Conservation (phyloP, 2,797 vertebrate genomes). For the Neostethus bicornis region DNA sequence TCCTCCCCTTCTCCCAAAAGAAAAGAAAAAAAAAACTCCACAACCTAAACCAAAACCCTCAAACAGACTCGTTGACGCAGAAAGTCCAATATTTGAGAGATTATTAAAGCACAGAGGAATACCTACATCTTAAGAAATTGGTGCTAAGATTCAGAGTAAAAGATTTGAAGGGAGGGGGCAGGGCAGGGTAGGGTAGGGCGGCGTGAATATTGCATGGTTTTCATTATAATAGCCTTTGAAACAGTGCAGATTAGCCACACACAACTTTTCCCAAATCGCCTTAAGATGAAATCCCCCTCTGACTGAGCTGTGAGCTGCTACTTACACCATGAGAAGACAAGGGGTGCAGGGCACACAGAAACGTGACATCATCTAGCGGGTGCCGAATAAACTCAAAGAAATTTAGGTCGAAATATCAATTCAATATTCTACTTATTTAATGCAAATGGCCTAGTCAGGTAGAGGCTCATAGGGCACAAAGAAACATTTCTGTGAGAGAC, state of each 20-base stretch:
- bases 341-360: constrained; percentile 31
- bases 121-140: constrained; percentile 52
- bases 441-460: too few species aligned
- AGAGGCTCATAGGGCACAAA: too few species aligned
- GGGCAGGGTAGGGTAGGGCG: constrained; percentile 18
- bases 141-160: constrained; percentile 49
- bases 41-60: constrained; percentile 67
- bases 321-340: constrained; percentile 70
- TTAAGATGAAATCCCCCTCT: constrained; percentile 70
- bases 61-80: constrained; percentile 71
- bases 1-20: too few species aligned
- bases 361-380: constrained; percentile 33
- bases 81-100: constrained; percentile 72
- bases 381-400: constrained; percentile 3
- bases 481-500: too few species aligned
- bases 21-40: constrained; percentile 30
- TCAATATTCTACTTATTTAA: too few species aligned
- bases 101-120: constrained; percentile 53
- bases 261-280: constrained; percentile 70
- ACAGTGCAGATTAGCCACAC: constrained; percentile 73
- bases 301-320: constrained; percentile 66
- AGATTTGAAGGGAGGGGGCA: constrained; percentile 41
- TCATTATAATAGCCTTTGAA: constrained; percentile 67
- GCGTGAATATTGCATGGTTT: constrained; percentile 54
- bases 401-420: too few species aligned